Conservation (phyloP, 92 coral and sea anemone genomes). For the Palythoa caribaeorum region DNA sequence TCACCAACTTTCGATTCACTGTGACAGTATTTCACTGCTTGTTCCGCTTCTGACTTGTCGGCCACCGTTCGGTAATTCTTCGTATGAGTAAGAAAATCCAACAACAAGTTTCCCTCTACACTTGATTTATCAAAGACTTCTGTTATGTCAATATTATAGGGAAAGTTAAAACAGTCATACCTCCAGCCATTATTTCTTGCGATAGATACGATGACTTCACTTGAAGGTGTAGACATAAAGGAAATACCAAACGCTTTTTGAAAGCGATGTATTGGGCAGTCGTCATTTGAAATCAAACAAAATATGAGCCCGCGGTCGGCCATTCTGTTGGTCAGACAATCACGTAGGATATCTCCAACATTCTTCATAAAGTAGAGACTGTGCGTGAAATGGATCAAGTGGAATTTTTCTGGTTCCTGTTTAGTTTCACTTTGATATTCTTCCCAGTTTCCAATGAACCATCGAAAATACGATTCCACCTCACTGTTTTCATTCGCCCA, state of each 20-base stretch:
- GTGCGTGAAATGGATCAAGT: constrained; percentile 49
- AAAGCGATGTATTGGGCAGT: neutral
- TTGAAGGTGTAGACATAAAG: neutral
- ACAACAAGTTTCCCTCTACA: neutral
- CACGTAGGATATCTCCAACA: constrained; percentile 19
- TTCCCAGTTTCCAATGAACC: constrained; percentile 11
- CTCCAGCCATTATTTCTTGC: constrained; percentile 1
- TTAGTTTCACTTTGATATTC: constrained; percentile 25
- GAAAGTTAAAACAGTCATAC: neutral
- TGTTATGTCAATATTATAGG: neutral
- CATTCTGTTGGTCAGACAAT: constrained; percentile 29
- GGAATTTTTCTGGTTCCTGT: neutral
- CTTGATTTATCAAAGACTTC: neutral
- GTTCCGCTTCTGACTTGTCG: neutral
- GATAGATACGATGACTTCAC: neutral
- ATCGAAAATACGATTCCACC: neutral
- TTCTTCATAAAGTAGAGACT: constrained; percentile 24
- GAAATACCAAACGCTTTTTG: no score
- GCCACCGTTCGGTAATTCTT: neutral
- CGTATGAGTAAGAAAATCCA: neutral
- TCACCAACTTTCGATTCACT: neutral
- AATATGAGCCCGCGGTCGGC: constrained; percentile 30
- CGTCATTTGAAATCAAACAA: neutral
- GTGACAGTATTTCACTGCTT: neutral
- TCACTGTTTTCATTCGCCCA: neutral